Base-by-base conservation (phyloP, 2,113 vertebrate genomes). In the Willisornis vidua region DNA sequence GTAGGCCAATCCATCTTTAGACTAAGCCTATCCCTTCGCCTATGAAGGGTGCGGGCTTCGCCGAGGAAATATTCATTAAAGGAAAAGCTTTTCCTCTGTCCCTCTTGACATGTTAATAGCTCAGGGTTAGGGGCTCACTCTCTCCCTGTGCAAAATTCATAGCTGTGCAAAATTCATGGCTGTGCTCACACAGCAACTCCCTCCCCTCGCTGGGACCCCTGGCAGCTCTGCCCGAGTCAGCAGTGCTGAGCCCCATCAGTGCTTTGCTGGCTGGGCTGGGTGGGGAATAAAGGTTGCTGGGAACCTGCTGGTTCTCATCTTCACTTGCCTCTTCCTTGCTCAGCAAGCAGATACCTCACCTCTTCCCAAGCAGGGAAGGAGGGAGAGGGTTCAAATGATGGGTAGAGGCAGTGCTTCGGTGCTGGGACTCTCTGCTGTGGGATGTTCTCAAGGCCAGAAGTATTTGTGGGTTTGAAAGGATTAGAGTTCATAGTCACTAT, bases 1-100 rank as follows among this genome's bases (percentile, higher is more conserved):
- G 96, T 97, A 97, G 96, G 96, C 96, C 95, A 97, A 97, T 97
- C 97, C 96, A 92, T 97, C 95, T 96, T 98, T 96, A 97, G 92
- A 71, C 85, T 97, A 97, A 97, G 94, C 95, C 88, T 55, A 94
- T 90, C 85, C 48, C 86, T 95, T 91, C 8, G 45, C 95, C 90
- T 91, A 94, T n/a, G 41, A 78, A 85, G 84, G 89, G 74, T 71
- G 94, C 67, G 79, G 87, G 77, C 86, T 93, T 81, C 39, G 11
- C 46, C 1, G 26, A 85, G 84, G 92, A 92, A 95, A 85, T 85
- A 82, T 88, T 94, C 95, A 93, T 96, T 91, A 96, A 81, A 94
- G 76, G 77, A 94, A 95, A 95, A 94, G 92, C 94, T 91, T 91
- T 91, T 90, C 63, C 66, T 85, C 85, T 46, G 66, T 89, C 71